Evolutionary conservation across 1,140 invertebrate species (phyloP).

Genomic region (Heliothis subflexa): DNA sequence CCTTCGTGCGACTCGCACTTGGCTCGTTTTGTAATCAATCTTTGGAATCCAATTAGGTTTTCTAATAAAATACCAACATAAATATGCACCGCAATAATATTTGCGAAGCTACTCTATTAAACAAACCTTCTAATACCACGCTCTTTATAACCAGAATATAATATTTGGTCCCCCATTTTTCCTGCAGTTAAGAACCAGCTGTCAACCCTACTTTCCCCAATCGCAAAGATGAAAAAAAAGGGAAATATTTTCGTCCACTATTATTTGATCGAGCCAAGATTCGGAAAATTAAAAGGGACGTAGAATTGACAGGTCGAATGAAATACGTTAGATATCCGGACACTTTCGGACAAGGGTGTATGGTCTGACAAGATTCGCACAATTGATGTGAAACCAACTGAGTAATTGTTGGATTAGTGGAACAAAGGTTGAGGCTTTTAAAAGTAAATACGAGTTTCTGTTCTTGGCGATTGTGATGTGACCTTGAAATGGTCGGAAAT

Average conservation of each 20-base stretch:
- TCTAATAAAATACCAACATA: no score
- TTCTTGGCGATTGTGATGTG: background rate
- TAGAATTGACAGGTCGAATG: conserved; percentile 3
- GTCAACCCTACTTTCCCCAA: background rate
- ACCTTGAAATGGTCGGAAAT: background rate
- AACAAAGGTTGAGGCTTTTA: conserved; percentile 8
- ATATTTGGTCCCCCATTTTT: conserved; percentile 10
- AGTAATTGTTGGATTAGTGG: conserved; percentile 32
- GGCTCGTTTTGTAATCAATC: no score
- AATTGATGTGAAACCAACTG: conserved; percentile 10
- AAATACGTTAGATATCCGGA: conserved; percentile 22
- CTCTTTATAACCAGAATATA: background rate
- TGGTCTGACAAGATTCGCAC: background rate
- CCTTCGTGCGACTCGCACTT: no score
- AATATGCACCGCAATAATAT: no score
- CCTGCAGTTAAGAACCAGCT: background rate
- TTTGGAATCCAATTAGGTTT: no score
- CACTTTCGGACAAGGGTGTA: conserved; percentile 8
- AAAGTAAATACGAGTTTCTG: background rate
- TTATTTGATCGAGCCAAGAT: conserved; percentile 9
- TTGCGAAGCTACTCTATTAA: no score
- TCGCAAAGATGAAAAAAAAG: conserved; percentile 5
- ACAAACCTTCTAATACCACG: no score
- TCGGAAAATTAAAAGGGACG: conserved; percentile 35
- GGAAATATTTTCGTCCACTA: conserved; percentile 21